These are phyloP conservation scores for Turritopsis dohrnii DNA, from an alignment of 30 jellyfish, hydroid and myxozoan genomes.

Conservation along the genomic window DNA sequence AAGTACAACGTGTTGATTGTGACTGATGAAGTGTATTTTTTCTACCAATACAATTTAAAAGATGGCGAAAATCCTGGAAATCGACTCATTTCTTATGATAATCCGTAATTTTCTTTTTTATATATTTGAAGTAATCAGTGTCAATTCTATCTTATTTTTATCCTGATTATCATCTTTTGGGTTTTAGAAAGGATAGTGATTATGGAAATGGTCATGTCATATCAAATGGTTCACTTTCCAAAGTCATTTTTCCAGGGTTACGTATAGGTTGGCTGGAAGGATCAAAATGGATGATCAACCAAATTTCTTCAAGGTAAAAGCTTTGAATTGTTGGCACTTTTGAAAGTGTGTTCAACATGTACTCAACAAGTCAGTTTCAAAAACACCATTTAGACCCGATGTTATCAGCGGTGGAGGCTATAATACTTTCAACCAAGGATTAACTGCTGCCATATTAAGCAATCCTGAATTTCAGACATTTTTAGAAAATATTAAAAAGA, in stretches of 20 bases:
- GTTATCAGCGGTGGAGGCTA: slow-evolving; percentile 28
- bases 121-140: background rate
- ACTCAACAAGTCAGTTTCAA: background rate
- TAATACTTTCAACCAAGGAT: slow-evolving; percentile 26
- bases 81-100: slow-evolving; percentile 19
- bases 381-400: slow-evolving; percentile 18
- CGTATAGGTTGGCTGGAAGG: slow-evolving; percentile 77
- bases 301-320: slow-evolving; percentile 16
- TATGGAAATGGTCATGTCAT: slow-evolving; percentile 66
- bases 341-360: background rate
- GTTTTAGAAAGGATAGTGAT: slow-evolving; percentile 32
- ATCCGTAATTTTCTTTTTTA: slow-evolving; percentile 12
- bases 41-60: slow-evolving; percentile 4
- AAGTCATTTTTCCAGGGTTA: slow-evolving; percentile 47
- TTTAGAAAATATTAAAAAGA: background rate
- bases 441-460: slow-evolving; percentile 18
- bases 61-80: slow-evolving; percentile 26
- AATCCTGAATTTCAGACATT: background rate
- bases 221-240: slow-evolving; percentile 60
- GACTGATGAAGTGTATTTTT: slow-evolving; percentile 47
- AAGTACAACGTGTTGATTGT: slow-evolving; percentile 44
- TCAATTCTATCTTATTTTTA: background rate
- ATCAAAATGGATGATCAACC: slow-evolving; percentile 16
- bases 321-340: background rate
- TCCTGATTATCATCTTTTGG: background rate